Evolutionary conservation across 1,140 invertebrate species (phyloP), one percentile per base, ranked within the genome.

Genomic region (Pseudachorutes palmiensis): DNA sequence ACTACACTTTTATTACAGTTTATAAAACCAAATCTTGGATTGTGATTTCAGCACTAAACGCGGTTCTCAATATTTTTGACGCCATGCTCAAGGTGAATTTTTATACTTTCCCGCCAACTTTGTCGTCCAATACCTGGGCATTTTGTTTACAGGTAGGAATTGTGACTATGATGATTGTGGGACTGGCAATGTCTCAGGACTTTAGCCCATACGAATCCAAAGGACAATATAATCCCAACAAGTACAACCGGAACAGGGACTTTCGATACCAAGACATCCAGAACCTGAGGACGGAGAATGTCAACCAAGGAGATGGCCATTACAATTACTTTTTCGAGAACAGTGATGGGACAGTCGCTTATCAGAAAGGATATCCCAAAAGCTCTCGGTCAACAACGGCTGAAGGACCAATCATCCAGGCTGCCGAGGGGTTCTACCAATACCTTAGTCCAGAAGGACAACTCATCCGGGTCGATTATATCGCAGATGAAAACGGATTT

Each of bases 401-500:
- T 41, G 31, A 62, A 19, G 26, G 26, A 30, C 9, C 5, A 9
- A 9, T 5, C 5, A 32, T 60, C 26, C 58, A 62, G 19, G 61
- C 30, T 9, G 61, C 61, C 24, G 36, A 36, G 24, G 61, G 61
- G n/a, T 62, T 31, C 24, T 62, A 62, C 30, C 36, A 36, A 16
- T 62, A 62, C 36, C 41, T 36, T 41, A 12, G 31, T 12, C 58
- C 32, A 16, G 31, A 62, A 36, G 68, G 65, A n/a, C 28, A 49
- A n/a, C 75, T 70, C 68, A 70, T 75, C 48, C 65, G 66, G 9
- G 58, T 78, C 22, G 69, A 65, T n/a, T 80, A 79, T 74, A 81
- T 80, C 26, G 85, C 86, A 48, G 85, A 87, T 73, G 84, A 86
- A 73, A 85, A 85, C 70, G 86, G 58, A 12, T 60, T 60, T 29